These are phyloP conservation scores for Papilio demoleus DNA, from an alignment of 2,888 invertebrate genomes.

Conservation along the genomic window DNA sequence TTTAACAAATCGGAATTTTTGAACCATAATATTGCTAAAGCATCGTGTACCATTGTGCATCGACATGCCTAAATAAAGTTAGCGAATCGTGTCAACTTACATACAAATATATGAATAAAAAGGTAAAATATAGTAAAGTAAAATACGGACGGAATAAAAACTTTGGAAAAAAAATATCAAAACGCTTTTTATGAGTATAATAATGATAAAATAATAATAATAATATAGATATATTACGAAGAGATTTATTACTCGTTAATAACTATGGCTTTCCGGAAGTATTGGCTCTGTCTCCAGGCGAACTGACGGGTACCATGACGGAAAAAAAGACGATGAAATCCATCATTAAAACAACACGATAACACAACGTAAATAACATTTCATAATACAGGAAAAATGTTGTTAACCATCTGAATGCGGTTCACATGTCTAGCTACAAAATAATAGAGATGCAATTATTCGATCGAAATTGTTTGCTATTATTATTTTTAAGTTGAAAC, in stretches of 20 bases:
- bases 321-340: conserved; percentile 72
- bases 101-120: conserved; percentile 55
- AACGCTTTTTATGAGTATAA: conserved; percentile 71
- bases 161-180: conserved; percentile 67
- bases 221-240: conserved; percentile 74
- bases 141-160: conserved; percentile 68
- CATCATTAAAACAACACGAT: conserved; percentile 64
- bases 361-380: conserved; percentile 49
- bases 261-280: conserved; percentile 98
- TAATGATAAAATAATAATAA: conserved; percentile 68
- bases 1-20: conserved; percentile 48
- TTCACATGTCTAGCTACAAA: conserved; percentile 23
- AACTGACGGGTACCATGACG: conserved; percentile 84
- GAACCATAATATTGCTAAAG: conserved; percentile 58
- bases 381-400: conserved; percentile 41
- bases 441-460: not conserved
- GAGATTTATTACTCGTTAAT: conserved; percentile 90
- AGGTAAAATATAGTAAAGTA: conserved; percentile 54
- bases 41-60: conserved; percentile 63
- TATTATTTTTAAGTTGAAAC: not conserved
- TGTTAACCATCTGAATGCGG: conserved; percentile 42
- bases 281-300: conserved; percentile 98
- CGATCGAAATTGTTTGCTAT: not conserved
- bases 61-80: conserved; percentile 73
- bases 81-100: conserved; percentile 62